Conservation (phyloP, 2,113 vertebrate species). For the human (Homo sapiens) region DNA sequence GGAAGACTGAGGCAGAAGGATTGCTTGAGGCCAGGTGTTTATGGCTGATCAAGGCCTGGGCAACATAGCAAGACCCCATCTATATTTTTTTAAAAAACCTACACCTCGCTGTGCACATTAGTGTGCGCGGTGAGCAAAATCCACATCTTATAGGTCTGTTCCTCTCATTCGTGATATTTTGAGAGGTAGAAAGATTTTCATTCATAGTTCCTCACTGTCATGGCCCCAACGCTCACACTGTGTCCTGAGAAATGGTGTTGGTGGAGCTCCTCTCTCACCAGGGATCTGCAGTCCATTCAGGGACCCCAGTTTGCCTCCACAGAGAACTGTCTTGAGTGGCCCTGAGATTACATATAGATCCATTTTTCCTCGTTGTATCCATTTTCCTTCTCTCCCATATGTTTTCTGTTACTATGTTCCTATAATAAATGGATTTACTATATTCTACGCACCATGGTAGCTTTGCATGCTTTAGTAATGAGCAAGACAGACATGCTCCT, state of each 20-base stretch:
- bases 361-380: background rate
- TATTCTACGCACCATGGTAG: background rate
- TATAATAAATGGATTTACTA: background rate
- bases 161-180: background rate
- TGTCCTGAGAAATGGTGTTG: background rate
- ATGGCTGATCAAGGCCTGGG: too few relatives aligned
- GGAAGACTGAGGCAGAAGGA: too few relatives aligned
- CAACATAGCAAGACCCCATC: too few relatives aligned
- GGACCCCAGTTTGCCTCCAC: background rate
- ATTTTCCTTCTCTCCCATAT: background rate
- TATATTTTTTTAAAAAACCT: too few relatives aligned
- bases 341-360: background rate
- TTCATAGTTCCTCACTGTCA: background rate
- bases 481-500: background rate
- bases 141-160: background rate
- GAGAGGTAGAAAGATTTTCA: background rate
- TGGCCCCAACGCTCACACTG: rapidly evolving
- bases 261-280: background rate
- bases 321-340: background rate
- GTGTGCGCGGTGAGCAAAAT: rapidly evolving
- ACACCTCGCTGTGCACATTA: too few relatives aligned
- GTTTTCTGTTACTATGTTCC: background rate
- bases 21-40: too few relatives aligned
- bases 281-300: too few relatives aligned
- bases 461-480: background rate